A percentile compares a stretch with the other conserved stretches of the same genome.
Conservation (phyloP, 2,113 vertebrate genomes). For the Callithrix jacchus region DNA sequence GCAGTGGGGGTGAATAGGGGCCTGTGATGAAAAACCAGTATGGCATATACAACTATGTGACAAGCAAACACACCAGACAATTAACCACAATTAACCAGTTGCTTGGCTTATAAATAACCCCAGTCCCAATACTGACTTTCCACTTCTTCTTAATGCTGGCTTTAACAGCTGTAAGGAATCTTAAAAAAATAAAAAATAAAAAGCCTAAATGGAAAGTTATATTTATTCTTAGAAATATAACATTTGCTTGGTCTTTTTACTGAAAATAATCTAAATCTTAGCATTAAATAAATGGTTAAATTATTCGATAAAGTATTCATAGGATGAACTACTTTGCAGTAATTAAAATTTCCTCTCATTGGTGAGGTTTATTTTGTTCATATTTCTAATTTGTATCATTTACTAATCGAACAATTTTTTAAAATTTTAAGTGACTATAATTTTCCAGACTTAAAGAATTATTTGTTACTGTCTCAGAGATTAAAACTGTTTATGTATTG, state of each 20-base stretch:
- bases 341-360: conserved; percentile 3
- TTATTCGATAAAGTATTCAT: neutral
- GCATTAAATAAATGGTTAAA: neutral
- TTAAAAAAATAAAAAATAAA: neutral
- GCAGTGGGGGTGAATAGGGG: neutral
- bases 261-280: conserved; percentile 41
- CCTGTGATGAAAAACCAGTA: neutral
- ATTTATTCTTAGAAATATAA: neutral
- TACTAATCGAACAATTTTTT: conserved; percentile 26
- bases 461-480: neutral
- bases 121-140: neutral
- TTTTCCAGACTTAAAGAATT: neutral
- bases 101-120: neutral
- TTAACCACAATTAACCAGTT: conserved; percentile 4
- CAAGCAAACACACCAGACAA: neutral
- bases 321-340: neutral
- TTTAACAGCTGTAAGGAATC: neutral
- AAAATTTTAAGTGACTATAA: neutral
- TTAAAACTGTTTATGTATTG: neutral
- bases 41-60: neutral
- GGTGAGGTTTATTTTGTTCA: neutral
- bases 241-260: neutral
- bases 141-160: neutral
- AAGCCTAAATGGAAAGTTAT: conserved; percentile 4
- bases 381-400: neutral